Evolutionary conservation across 2,888 invertebrate genomes (phyloP), one percentile per base, ranked within the genome.

Genomic region (Ormyrus pomaceus): DNA sequence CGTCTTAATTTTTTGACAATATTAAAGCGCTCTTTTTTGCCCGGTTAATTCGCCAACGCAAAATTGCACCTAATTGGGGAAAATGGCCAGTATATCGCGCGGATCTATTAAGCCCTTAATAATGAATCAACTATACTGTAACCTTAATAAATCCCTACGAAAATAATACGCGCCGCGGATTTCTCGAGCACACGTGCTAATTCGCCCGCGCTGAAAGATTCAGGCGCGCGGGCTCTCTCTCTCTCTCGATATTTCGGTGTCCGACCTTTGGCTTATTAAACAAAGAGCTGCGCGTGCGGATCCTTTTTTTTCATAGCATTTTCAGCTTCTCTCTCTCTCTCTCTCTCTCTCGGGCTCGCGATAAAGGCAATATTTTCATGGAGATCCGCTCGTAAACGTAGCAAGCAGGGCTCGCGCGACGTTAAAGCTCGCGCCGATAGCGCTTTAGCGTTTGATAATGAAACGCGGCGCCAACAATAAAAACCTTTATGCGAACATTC

Each of bases 401-500:
- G 72, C 74, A 19, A 19, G 45, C 56, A n/a, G 19, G 53, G 11
- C 46, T 4, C 10, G 64, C 58, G 64, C 69, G 74, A 74, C 70
- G 68, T 81, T 82, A 81, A 81, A 79, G 74, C 65, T 70, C 61
- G 64, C 69, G 55, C 66, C 75, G 75, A 68, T 68, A 68, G 68
- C 66, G 82, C 78, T 83, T 83, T 81, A 83, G 77, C 81, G 79
- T 79, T 83, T 78, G 78, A 82, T 83, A 84, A 84, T 83, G 84
- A 83, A 84, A 84, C 77, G 82, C 82, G 83, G 82, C 82, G 82
- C 82, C 82, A 82, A 84, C 85, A 83, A 83, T 86, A 86, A 85
- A 86, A 86, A 85, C 82, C 83, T 86, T 85, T 82, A 84, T 77
- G 74, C 85, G 85, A 85, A 85, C 85, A 84, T 86, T 86, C 84